Base-by-base conservation (phyloP, 2,888 invertebrate genomes). In the Ochropacha duplaris region DNA sequence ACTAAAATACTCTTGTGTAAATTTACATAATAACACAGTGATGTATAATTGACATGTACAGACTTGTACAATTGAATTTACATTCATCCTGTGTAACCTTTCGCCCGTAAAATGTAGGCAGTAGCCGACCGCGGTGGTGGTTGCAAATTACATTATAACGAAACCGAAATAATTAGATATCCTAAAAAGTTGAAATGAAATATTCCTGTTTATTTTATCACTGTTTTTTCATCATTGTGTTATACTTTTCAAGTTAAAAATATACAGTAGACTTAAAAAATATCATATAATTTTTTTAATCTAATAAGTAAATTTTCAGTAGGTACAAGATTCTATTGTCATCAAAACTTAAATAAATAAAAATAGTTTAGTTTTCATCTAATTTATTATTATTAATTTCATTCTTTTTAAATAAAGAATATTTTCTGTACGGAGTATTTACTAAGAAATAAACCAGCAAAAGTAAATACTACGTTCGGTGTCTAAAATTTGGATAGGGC, bases 401-500 rank as follows among this genome's bases (percentile, higher is more conserved):
- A n/a, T n/a, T n/a, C n/a, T n/a, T n/a, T n/a, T n/a, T n/a, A n/a
- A n/a, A n/a, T n/a, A n/a, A n/a, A n/a, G n/a, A n/a, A n/a, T n/a
- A n/a, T n/a, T n/a, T n/a, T n/a, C n/a, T n/a, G n/a, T n/a, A 31
- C 2, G 24, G 2, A 24, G 5, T 24, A 24, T 24, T 31, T 31
- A 8, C 4, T 36, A 36, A 36, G n/a, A n/a, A 11, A 28, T 56
- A 36, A 59, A 4, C n/a, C 8, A 9, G 19, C 44, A 9, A 44
- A 44, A 44, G 19, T 9, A 44, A 44, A 44, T 19, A 19, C 54
- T 16, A 39, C 14, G 24, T 44, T 49, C 36, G 54, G 49, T 16
- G 50, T 56, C 56, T 56, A 54, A 58, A 52, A 52, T 71, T 64
- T 67, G 63, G 68, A 81, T 84, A 86, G 84, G 83, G 79, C 75